Percentiles rank a stretch among this genome's conserved stretches.
Evolutionary conservation across 1,140 invertebrate species (phyloP).

Genomic region (Camponotus pennsylvanicus): DNA sequence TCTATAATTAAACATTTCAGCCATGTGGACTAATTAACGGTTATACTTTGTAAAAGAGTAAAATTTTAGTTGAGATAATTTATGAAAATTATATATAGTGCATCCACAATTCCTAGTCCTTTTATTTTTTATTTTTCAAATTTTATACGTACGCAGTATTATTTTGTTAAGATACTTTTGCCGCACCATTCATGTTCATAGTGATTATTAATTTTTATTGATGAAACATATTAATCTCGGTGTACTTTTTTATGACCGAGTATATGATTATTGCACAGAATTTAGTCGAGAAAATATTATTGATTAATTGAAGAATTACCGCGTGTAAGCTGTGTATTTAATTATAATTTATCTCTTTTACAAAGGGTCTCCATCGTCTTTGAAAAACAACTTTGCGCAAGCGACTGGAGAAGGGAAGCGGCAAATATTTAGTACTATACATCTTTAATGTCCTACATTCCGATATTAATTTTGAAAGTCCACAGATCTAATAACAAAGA

Average conservation of each 20-base stretch:
- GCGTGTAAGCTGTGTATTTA: conserved; percentile 30
- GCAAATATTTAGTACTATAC: not conserved
- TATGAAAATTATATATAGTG: not conserved
- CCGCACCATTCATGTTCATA: not conserved
- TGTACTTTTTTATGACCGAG: not conserved
- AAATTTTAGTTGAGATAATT: not conserved
- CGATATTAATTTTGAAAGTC: conserved; percentile 22
- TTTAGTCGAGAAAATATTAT: conserved; percentile 39
- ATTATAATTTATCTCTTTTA: conserved; percentile 45
- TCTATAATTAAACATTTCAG: not conserved
- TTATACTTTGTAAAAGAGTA: not conserved
- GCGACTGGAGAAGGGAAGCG: conserved; percentile 20
- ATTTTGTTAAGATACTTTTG: conserved; percentile 28
- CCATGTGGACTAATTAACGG: not conserved
- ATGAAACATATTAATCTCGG: conserved; percentile 53
- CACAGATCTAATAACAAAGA: not conserved
- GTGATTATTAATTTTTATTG: conserved; percentile 53
- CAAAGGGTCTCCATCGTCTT: conserved; percentile 14
- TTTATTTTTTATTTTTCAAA: not conserved
- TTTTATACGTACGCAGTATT: not conserved
- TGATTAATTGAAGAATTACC: conserved; percentile 38
- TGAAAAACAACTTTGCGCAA: not conserved
- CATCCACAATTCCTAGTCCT: not conserved
- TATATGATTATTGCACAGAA: conserved; percentile 6
- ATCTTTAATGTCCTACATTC: conserved; percentile 37